Evolutionary conservation across 2,888 invertebrate species (phyloP).

Genomic region (Ichneumon xanthorius): DNA sequence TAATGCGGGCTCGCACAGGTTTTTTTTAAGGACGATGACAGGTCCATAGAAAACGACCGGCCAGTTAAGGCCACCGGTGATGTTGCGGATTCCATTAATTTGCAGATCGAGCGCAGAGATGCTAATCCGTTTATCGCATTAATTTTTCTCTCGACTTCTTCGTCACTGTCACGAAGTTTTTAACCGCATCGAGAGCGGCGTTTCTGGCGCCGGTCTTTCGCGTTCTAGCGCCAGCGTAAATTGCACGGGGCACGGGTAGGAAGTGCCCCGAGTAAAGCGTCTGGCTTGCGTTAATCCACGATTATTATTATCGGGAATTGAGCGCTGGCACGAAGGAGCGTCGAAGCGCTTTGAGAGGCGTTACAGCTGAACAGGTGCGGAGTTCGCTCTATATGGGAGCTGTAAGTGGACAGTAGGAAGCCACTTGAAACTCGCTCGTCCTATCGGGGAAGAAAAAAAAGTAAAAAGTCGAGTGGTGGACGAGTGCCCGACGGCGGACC

Average conservation of each 20-base stretch:
- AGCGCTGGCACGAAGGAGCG: neutral
- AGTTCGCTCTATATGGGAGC: constrained; percentile 53
- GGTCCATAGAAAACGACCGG: neutral
- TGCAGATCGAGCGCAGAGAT: neutral
- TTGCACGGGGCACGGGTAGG: neutral
- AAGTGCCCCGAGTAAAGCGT: neutral
- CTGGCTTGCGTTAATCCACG: constrained; percentile 10
- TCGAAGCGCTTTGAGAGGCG: constrained; percentile 32
- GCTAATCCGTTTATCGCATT: neutral
- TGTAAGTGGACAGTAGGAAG: constrained; percentile 56
- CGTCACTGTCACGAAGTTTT: too few relatives aligned
- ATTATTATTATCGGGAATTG: constrained; percentile 40
- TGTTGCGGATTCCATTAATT: neutral
- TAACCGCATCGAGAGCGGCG: too few relatives aligned
- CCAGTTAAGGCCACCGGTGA: neutral
- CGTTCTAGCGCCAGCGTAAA: constrained; percentile 22
- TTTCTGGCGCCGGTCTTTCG: constrained; percentile 2
- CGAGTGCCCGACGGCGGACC: constrained; percentile 50
- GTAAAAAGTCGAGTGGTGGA: constrained; percentile 45
- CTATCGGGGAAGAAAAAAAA: constrained; percentile 48
- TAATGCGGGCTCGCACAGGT: constrained; percentile 37
- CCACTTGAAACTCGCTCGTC: constrained; percentile 68
- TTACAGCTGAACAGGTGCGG: constrained; percentile 58
- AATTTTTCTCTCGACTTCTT: too few relatives aligned
- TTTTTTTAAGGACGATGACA: constrained; percentile 44